A percentile compares a stretch with the other conserved stretches of the same genome.
phyloP scores from a whole-genome alignment of 2,113 vertebrate genomes.

The Cephalopholis sonnerati region DNA sequence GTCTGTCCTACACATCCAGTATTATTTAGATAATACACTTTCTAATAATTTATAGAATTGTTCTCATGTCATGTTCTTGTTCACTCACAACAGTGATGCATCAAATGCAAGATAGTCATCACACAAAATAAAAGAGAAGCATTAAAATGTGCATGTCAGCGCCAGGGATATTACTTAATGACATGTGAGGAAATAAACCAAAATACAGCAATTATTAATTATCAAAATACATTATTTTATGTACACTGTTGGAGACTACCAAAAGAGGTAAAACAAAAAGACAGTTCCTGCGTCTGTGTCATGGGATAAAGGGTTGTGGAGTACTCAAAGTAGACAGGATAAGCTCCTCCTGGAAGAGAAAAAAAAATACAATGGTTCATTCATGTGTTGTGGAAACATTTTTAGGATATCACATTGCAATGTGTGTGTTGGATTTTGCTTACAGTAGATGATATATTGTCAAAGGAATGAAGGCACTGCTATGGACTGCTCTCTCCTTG shows the following conservation, averaged over 20 bases:
- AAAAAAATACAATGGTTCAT: conserved; percentile 9
- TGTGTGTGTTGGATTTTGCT: conserved; percentile 56
- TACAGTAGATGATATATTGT: conserved; percentile 67
- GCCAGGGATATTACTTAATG: conserved; percentile 33
- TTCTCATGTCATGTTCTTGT: conserved; percentile 44
- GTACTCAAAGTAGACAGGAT: conserved; percentile 44
- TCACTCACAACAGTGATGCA: conserved; percentile 54
- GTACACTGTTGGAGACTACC: conserved; percentile 47
- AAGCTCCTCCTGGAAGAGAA: conserved; percentile 55
- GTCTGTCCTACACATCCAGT: conserved; percentile 53
- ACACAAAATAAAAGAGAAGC: conserved; percentile 59
- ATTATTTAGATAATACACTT: conserved; percentile 60
- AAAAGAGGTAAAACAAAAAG: conserved; percentile 49
- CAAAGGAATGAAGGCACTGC: conserved; percentile 53
- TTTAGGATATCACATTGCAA: neutral
- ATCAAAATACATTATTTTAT: conserved; percentile 53
- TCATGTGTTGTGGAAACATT: conserved; percentile 20
- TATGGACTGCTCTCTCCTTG: conserved; percentile 55
- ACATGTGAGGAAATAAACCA: conserved; percentile 43
- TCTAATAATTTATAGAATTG: conserved; percentile 80
- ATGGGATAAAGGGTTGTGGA: conserved; percentile 22
- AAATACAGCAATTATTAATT: conserved; percentile 62
- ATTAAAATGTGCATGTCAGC: conserved; percentile 53
- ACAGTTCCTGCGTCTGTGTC: conserved; percentile 43
- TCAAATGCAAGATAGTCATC: conserved; percentile 62